Evolutionary conservation across 2,797 vertebrate genomes (phyloP), one percentile per base, ranked within the genome.

Genomic region (Paguma larvata): DNA sequence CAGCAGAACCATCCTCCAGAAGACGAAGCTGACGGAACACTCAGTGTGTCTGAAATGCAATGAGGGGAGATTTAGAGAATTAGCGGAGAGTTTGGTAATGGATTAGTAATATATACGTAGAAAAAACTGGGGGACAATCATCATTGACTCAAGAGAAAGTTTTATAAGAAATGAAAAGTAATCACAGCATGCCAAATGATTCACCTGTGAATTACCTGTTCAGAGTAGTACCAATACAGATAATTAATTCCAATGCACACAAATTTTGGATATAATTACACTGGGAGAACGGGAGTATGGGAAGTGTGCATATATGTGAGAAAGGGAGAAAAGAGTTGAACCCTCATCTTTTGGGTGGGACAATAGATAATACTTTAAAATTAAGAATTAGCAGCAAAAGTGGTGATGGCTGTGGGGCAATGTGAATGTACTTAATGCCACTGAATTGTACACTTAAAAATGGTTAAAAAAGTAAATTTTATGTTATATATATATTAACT

Each of bases 171-270:
- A 92, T 7, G 19, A 86, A 92, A 62, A 63, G 59, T 51, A 82
- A 85, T 89, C 75, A 89, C 13, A 89, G 59, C 51, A 68, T 25
- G 82, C 38, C 70, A 90, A 96, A 87, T 62, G 23, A 88, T 72
- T 90, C 78, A 67, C 63, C 53, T 80, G 23, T 62, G 34, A 96
- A 95, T 10, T 87, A 73, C 48, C 56, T 89, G 94, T 93, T 75
- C 73, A 62, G 30, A 68, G 56, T 73, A 85, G 73, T 73, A 82
- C 41, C 77, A 95, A 72, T 34, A 90, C 48, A 88, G 88, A 67
- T 2, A 75, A 78, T 85, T 34, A 68, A 95, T 67, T 91, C 78
- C 84, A 94, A 91, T 34, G 9, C 34, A 91, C 13, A 85, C 25
- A 87, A 87, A 93, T 79, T 56, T 86, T 93, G 53, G 51, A 93